Percentiles rank a stretch among this genome's conserved stretches.
phyloP scores from a whole-genome alignment of 2,797 vertebrate genomes.

The Alcedo atthis region DNA sequence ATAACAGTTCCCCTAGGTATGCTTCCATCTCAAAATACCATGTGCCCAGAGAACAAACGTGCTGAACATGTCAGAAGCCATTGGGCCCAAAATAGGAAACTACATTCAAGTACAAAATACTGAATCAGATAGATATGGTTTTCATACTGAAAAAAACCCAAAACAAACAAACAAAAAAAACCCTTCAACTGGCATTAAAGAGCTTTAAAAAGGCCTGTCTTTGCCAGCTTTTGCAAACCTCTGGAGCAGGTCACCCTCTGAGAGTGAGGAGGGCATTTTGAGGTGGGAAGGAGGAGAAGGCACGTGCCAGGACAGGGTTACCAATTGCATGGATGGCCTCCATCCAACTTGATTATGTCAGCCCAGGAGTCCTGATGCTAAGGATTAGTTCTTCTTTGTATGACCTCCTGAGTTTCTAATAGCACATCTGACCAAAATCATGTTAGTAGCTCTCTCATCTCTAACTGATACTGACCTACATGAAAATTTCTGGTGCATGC shows the following conservation, averaged over 20 bases:
- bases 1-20: constrained; percentile 51
- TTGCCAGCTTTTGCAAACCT: neutral
- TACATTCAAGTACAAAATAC: constrained; percentile 19
- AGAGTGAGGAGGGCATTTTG: neutral
- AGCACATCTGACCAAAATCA: constrained; percentile 38
- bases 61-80: constrained; percentile 25
- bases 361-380: constrained; percentile 37
- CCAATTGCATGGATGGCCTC: neutral
- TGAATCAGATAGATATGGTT: constrained; percentile 21
- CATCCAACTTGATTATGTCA: constrained; percentile 33
- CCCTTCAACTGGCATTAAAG: neutral
- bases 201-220: neutral
- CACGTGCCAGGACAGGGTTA: neutral
- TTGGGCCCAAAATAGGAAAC: constrained; percentile 33
- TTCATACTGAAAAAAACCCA: neutral
- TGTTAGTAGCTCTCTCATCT: neutral
- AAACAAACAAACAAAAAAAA: neutral
- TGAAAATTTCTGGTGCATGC: neutral
- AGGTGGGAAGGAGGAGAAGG: neutral
- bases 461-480: neutral
- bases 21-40: constrained; percentile 41
- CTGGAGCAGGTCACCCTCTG: neutral
- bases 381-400: constrained; percentile 50
- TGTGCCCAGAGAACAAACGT: neutral
- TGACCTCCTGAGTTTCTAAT: neutral